Percentiles rank a stretch among this genome's conserved stretches.
Conservation (phyloP, 2,113 vertebrate genomes). For the Psittacula cyanocephala region DNA sequence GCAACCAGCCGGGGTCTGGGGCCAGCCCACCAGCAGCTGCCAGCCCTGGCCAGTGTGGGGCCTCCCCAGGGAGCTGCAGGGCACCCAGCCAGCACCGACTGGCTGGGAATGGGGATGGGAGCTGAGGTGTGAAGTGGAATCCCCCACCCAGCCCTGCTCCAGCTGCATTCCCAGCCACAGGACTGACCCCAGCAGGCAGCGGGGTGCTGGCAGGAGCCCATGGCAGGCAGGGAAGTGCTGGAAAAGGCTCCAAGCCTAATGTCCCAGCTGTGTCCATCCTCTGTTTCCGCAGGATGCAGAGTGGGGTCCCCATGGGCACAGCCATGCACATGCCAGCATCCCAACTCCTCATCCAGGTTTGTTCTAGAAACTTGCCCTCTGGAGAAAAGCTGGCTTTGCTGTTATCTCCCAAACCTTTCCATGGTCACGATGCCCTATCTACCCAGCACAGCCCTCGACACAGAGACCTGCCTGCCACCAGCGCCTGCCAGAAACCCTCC, state of each 20-base stretch:
- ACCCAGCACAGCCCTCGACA: background rate
- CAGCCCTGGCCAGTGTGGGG: background rate
- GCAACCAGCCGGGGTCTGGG: background rate
- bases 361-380: background rate
- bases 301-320: accelerated
- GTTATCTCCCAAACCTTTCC: background rate
- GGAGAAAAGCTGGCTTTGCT: background rate
- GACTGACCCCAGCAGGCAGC: background rate
- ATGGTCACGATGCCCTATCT: accelerated
- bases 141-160: background rate
- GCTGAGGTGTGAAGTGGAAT: background rate
- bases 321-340: background rate
- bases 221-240: accelerated
- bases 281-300: background rate
- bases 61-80: background rate
- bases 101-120: accelerated
- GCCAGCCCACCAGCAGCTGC: background rate
- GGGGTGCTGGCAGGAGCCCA: background rate
- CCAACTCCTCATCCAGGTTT: background rate
- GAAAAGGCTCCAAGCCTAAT: background rate
- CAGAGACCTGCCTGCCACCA: background rate
- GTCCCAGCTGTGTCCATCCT: background rate
- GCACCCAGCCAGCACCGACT: accelerated
- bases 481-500: background rate
- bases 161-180: accelerated